Evolutionary conservation across 1,140 invertebrate genomes (phyloP).

Genomic region (Ctenoplectra terminalis): DNA sequence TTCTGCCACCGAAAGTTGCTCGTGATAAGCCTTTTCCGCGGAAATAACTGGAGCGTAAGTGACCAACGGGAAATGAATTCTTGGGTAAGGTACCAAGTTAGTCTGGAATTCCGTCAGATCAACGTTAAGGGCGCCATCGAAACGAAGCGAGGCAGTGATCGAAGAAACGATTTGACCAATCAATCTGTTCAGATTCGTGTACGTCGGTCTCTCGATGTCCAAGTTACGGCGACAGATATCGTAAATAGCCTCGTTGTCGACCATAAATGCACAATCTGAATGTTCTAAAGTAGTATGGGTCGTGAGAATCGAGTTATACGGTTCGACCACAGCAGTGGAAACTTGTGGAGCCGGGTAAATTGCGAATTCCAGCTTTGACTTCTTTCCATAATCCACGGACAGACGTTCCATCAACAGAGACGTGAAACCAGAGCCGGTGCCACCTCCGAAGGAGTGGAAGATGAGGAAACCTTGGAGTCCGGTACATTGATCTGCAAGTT

Average conservation of each 20-base stretch:
- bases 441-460: too few species aligned
- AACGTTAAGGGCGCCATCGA: slow-evolving; percentile 59
- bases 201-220: too few species aligned
- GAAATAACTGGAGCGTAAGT: slow-evolving; percentile 66
- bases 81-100: slow-evolving; percentile 67
- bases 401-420: slow-evolving; percentile 61
- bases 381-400: too few species aligned
- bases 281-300: too few species aligned
- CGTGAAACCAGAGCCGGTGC: slow-evolving; percentile 58
- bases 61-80: slow-evolving; percentile 61
- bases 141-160: slow-evolving; percentile 78
- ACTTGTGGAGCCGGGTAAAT: slow-evolving; percentile 71
- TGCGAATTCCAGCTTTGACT: too few species aligned
- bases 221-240: too few species aligned
- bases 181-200: slow-evolving; percentile 53
- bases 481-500: slow-evolving; percentile 59
- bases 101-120: slow-evolving; percentile 61
- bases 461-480: slow-evolving; percentile 61
- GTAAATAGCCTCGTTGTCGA: too few species aligned
- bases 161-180: slow-evolving; percentile 77
- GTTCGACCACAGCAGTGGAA: slow-evolving; percentile 58
- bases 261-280: too few species aligned
- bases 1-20: slow-evolving; percentile 57
- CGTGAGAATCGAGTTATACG: slow-evolving; percentile 58
- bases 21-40: too few species aligned